Evolutionary conservation across 2,113 vertebrate species (phyloP).

Genomic region (Corythornis madagascariensis): DNA sequence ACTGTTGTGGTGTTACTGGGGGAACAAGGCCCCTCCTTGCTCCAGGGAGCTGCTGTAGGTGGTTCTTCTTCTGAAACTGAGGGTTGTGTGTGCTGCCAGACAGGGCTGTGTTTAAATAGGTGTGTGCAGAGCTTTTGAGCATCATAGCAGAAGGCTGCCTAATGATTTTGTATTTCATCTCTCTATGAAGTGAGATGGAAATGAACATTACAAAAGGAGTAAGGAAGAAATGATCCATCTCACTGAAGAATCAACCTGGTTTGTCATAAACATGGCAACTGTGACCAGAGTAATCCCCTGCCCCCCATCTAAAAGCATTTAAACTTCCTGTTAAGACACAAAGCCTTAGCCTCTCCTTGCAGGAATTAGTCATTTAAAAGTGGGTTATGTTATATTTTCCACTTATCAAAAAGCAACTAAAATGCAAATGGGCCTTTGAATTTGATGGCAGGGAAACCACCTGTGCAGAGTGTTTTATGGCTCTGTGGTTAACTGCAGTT

Average conservation of each 20-base stretch:
- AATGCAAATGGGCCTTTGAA: slow-evolving; percentile 36
- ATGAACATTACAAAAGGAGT: too few species aligned
- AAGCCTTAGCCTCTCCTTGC: slow-evolving; percentile 11
- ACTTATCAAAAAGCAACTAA: background rate
- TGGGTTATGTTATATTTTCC: background rate
- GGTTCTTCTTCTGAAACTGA: background rate
- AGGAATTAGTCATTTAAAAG: slow-evolving; percentile 16
- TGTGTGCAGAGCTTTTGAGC: background rate
- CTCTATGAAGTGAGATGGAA: background rate
- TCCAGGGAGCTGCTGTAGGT: background rate
- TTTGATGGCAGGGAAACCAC: slow-evolving; percentile 37
- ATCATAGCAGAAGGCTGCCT: background rate
- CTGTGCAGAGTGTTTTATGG: background rate
- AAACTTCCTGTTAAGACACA: background rate
- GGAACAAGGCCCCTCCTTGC: background rate
- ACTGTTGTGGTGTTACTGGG: rapidly evolving
- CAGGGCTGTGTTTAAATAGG: background rate
- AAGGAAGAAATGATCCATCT: too few species aligned
- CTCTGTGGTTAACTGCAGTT: background rate
- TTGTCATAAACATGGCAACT: background rate
- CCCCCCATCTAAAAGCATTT: background rate
- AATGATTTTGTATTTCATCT: background rate
- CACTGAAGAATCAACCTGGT: too few species aligned
- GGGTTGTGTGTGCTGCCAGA: background rate
- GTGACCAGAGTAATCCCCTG: background rate